Evolutionary conservation across 2,113 vertebrate species (phyloP).

Genomic region (Mesitornis unicolor): DNA sequence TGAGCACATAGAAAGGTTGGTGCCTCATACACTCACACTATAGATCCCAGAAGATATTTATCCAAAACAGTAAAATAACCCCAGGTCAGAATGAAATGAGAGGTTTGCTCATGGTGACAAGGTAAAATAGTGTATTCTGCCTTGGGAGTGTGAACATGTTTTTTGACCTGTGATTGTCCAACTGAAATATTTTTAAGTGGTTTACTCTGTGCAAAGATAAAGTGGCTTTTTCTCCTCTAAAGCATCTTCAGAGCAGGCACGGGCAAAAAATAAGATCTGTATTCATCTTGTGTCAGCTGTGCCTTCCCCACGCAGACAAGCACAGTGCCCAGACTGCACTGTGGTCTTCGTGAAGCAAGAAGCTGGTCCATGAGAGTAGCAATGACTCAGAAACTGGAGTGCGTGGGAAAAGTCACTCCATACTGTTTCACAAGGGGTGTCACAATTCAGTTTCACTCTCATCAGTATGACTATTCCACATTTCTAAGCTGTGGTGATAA

Average conservation of each 20-base stretch:
- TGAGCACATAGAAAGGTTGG: no score
- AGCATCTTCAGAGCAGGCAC: not conserved
- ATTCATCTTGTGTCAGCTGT: not conserved
- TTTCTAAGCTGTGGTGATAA: not conserved
- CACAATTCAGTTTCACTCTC: not conserved
- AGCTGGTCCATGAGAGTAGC: not conserved
- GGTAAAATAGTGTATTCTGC: not conserved
- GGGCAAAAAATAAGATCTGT: not conserved
- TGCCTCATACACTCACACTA: not conserved
- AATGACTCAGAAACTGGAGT: not conserved
- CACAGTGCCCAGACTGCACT: accelerated
- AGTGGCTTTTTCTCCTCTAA: not conserved
- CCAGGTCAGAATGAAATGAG: not conserved
- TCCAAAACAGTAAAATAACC: not conserved
- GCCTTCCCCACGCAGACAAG: not conserved
- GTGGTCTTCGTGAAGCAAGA: not conserved
- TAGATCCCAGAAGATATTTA: not conserved
- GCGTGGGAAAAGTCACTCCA: accelerated
- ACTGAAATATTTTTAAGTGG: not conserved
- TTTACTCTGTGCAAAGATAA: not conserved
- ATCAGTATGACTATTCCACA: not conserved
- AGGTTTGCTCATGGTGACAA: not conserved
- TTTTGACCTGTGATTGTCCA: not conserved
- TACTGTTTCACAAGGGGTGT: not conserved
- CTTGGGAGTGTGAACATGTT: no score